These are phyloP conservation scores for Rhynchonycteris naso DNA, from an alignment of 2,797 vertebrate species.

Conservation along the genomic window DNA sequence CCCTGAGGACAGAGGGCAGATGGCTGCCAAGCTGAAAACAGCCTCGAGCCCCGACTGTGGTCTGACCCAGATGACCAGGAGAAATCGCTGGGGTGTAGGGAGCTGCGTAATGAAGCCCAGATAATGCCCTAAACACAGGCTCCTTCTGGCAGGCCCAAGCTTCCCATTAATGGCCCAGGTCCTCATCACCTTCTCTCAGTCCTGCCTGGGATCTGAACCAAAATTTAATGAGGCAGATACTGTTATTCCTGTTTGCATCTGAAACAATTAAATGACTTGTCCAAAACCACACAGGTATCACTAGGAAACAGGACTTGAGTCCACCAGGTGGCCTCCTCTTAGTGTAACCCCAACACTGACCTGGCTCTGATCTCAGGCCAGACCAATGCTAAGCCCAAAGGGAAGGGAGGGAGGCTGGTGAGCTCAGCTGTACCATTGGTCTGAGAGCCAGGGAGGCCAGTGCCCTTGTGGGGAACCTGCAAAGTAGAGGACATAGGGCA, in stretches of 20 bases:
- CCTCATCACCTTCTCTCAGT: background rate
- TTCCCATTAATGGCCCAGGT: background rate
- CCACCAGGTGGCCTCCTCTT: background rate
- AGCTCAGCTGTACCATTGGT: background rate
- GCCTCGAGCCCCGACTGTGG: background rate
- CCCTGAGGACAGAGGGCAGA: slow-evolving; percentile 47
- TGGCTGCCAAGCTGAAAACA: background rate
- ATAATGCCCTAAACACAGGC: background rate
- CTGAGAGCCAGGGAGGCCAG: background rate
- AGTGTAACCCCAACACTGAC: background rate
- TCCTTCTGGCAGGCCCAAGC: background rate
- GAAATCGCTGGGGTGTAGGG: background rate
- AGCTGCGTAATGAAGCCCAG: background rate
- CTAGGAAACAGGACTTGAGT: slow-evolving; percentile 20
- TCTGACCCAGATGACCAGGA: slow-evolving; percentile 51
- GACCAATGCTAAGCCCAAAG: background rate
- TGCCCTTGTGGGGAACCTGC: background rate
- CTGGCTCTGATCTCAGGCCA: background rate
- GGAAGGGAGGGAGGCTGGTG: background rate
- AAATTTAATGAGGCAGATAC: background rate
- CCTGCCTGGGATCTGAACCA: background rate
- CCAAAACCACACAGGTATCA: background rate
- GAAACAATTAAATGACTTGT: background rate
- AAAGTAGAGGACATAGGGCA: background rate
- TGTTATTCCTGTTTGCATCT: background rate